Evolutionary conservation across 64 coral and sea anemone species (phyloP), one percentile per base, ranked within the genome.

Genomic region (Acropora yongei): DNA sequence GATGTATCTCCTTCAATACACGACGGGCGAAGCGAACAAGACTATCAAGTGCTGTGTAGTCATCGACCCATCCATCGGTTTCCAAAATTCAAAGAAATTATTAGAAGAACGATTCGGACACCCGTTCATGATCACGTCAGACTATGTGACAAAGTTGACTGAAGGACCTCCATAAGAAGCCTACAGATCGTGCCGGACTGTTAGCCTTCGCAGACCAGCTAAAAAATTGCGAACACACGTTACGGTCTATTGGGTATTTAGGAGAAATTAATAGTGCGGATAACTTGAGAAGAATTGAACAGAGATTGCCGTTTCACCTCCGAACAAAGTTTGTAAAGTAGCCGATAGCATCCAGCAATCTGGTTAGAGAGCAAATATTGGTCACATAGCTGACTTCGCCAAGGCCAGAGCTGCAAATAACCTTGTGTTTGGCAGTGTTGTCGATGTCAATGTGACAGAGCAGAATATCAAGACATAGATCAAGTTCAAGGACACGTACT

Each of bases 201-300:
- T 17, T 88, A 10, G 14, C 12, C 3, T 75, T 88, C 47, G 66
- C 48, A 18, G 49, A 49, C 30, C 30, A 30, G 30, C 30, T 30
- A 30, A 30, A 30, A 30, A 30, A 30, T 30, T 30, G 30, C 30
- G 55, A 20, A 44, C 30, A 84, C 40, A 84, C 57, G 8, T 67
- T 84, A 60, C 12, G 39, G 12, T 57, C 80, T 4, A 83, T 83
- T 60, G 80, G 53, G 3, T 83, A 83, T 19, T 57, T 63, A 4
- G 55, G 66, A 12, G 89, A 91, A 45, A 84, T 91, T n/a, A 91
- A 91, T 45, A 83, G 89, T n/a, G 89, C 80, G 43, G 89, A 91
- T 42, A 91, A 91, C 68, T 44, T 91, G 18, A 53, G 50, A 51
- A 83, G 57, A 77, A 72, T 84, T 43, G 89, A 83, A 1, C 40